phyloP scores from a whole-genome alignment of 2,797 vertebrate genomes.

The Phataginus tricuspis region DNA sequence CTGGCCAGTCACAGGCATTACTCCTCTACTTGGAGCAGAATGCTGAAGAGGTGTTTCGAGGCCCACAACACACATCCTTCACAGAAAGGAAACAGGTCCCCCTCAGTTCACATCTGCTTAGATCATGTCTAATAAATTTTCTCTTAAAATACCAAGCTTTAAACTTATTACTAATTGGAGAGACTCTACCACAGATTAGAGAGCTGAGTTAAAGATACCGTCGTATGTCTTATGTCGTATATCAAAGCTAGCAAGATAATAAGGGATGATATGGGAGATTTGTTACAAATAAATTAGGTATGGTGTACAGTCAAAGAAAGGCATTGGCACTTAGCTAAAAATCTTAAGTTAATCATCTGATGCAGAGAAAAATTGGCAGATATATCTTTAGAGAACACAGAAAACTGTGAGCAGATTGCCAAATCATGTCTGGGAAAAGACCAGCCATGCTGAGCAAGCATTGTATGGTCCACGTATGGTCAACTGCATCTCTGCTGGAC shows the following conservation, averaged over 20 bases:
- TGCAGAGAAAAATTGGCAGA: neutral
- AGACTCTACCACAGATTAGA: neutral
- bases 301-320: neutral
- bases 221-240: neutral
- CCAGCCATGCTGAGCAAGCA: accelerated
- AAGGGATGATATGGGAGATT: neutral
- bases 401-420: neutral
- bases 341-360: neutral
- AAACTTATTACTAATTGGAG: neutral
- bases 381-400: neutral
- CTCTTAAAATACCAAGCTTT: neutral
- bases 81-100: neutral
- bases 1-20: neutral
- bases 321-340: neutral
- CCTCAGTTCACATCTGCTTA: neutral
- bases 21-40: neutral
- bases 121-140: neutral
- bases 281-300: conserved; percentile 33
- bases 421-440: neutral
- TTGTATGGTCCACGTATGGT: accelerated
- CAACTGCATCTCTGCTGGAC: too few relatives aligned
- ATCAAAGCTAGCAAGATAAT: neutral
- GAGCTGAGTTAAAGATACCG: neutral
- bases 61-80: accelerated
- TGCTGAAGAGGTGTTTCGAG: neutral